Percentiles rank a stretch among this genome's conserved stretches.
Conservation (phyloP, 2,888 invertebrate species). For the Heteromyza rotundicornis region DNA sequence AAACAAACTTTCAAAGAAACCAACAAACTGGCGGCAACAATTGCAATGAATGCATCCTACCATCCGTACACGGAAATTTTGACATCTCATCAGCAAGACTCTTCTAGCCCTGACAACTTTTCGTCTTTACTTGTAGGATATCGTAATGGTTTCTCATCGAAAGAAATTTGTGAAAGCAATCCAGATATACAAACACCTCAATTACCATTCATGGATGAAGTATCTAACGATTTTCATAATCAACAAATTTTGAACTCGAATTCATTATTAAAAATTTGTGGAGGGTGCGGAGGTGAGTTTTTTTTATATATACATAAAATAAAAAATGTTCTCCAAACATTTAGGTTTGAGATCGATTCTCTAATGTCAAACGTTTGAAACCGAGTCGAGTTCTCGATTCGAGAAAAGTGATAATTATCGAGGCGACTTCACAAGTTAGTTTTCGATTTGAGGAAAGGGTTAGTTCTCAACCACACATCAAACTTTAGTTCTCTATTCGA, state of each 20-base stretch:
- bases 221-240: constrained; percentile 56
- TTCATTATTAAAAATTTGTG: constrained; percentile 77
- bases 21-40: constrained; percentile 87
- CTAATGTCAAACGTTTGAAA: too few relatives aligned
- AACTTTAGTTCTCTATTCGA: too few relatives aligned
- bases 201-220: constrained; percentile 58
- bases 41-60: constrained; percentile 91
- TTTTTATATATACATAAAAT: too few relatives aligned
- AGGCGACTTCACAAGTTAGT: too few relatives aligned
- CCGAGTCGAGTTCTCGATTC: too few relatives aligned
- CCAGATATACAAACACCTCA: constrained; percentile 58
- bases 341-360: too few relatives aligned
- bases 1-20: constrained; percentile 30
- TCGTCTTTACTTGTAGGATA: constrained; percentile 64
- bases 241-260: constrained; percentile 58
- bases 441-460: too few relatives aligned
- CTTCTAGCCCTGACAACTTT: constrained; percentile 77
- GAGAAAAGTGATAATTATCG: too few relatives aligned
- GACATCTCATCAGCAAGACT: constrained; percentile 70
- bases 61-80: constrained; percentile 83
- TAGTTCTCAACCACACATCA: too few relatives aligned
- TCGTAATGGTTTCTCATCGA: constrained; percentile 61
- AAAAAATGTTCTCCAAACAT: too few relatives aligned
- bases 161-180: constrained; percentile 59
- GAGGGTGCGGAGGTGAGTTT: constrained; percentile 80